Percentiles rank a stretch among this genome's conserved stretches.
These are phyloP conservation scores for Trissoscelio sp. DNA, from an alignment of 2,888 invertebrate species.

Conservation along the genomic window DNA sequence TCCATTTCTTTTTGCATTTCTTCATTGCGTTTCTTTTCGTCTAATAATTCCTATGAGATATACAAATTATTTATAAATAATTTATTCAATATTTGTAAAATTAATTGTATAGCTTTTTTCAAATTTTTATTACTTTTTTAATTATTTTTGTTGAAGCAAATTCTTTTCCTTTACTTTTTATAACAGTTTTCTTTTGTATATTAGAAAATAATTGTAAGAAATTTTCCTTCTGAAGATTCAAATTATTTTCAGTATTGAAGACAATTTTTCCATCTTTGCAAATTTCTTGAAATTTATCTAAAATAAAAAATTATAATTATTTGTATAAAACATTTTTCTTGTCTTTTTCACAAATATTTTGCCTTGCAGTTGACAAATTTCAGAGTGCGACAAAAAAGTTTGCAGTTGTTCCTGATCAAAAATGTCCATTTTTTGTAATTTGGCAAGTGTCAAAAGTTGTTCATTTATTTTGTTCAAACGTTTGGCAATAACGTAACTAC, in stretches of 20 bases:
- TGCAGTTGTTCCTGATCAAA: constrained; percentile 21
- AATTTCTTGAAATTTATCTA: constrained; percentile 1
- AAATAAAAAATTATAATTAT: not conserved
- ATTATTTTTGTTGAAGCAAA: not conserved
- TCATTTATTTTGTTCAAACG: constrained; percentile 57
- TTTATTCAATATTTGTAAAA: too few species aligned
- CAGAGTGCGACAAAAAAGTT: not conserved
- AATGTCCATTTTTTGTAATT: constrained; percentile 38
- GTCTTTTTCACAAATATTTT: not conserved
- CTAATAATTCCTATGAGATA: constrained; percentile 12
- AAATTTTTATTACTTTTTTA: too few species aligned
- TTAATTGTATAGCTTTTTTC: too few species aligned
- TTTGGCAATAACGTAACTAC: constrained; percentile 26
- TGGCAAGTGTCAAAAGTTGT: constrained; percentile 23
- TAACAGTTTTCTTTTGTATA: not conserved
- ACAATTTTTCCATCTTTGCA: too few species aligned
- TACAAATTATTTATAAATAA: constrained; percentile 7
- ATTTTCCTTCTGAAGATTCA: not conserved
- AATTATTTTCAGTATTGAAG: constrained; percentile 3
- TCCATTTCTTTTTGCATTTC: constrained; percentile 40
- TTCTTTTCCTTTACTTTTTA: not conserved
- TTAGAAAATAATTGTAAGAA: not conserved
- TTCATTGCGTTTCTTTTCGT: constrained; percentile 23
- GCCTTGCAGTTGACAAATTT: constrained; percentile 3
- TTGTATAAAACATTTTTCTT: not conserved